Percentiles rank a stretch among this genome's conserved stretches.
phyloP scores from a whole-genome alignment of 2,797 vertebrate genomes.

The Poeciliopsis infans region DNA sequence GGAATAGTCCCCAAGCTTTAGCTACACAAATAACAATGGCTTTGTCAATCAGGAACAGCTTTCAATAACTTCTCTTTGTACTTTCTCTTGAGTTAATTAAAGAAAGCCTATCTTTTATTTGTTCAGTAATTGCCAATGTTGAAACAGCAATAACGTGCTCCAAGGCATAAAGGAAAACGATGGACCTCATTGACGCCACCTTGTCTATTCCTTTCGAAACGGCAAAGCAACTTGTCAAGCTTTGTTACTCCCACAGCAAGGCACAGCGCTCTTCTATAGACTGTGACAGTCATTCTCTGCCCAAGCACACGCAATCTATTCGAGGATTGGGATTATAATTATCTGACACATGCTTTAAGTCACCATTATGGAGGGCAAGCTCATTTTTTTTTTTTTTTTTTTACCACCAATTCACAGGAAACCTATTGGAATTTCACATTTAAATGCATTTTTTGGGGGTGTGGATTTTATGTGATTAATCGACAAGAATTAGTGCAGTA shows the following conservation, averaged over 20 bases:
- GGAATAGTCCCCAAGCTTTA: neutral
- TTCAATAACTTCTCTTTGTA: constrained; percentile 25
- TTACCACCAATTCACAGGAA: neutral
- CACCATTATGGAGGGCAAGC: neutral
- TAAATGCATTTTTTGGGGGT: neutral
- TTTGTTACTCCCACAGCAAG: constrained; percentile 7
- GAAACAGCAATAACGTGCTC: constrained; percentile 19
- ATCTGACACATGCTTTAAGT: neutral
- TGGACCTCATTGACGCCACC: neutral
- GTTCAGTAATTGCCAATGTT: constrained; percentile 30
- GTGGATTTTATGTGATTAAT: neutral
- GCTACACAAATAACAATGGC: constrained; percentile 9
- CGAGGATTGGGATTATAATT: neutral
- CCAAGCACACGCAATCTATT: neutral
- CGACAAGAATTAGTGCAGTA: neutral
- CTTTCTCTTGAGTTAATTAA: constrained; percentile 50
- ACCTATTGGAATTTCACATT: neutral
- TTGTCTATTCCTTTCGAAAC: constrained; percentile 7
- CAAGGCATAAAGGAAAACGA: constrained; percentile 20
- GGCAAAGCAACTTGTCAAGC: neutral
- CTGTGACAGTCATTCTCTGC: neutral
- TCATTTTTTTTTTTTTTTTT: neutral
- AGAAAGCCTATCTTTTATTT: constrained; percentile 35
- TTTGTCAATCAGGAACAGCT: constrained; percentile 17
- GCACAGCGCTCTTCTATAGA: neutral